Conservation (phyloP, 1,140 invertebrate genomes). For the Grapholita molesta region DNA sequence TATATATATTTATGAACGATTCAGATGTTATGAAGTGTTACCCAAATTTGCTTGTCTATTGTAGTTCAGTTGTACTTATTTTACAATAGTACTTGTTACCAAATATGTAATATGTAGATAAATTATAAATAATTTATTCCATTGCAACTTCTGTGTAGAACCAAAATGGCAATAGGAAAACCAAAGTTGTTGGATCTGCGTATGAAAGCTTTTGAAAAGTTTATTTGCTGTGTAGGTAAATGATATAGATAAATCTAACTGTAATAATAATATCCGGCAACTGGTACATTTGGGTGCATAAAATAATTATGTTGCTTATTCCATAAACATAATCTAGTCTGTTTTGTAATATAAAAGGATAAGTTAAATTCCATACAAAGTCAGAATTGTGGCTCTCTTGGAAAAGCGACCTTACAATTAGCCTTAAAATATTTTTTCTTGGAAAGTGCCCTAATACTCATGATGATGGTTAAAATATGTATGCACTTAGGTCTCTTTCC, state of each 20-base stretch:
- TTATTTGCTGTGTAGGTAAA: background rate
- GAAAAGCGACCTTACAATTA: background rate
- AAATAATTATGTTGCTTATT: background rate
- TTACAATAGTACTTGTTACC: background rate
- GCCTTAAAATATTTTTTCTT: no score
- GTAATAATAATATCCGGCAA: background rate
- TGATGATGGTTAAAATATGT: no score
- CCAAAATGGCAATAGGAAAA: background rate
- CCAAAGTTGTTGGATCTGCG: background rate
- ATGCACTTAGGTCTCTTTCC: no score
- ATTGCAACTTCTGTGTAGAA: background rate
- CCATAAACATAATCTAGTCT: background rate
- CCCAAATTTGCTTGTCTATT: background rate
- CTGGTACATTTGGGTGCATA: background rate
- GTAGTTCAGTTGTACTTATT: background rate
- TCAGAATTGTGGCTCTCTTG: background rate
- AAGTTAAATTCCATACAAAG: background rate
- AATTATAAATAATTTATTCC: background rate
- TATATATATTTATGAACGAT: no score
- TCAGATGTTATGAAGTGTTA: background rate
- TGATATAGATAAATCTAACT: background rate
- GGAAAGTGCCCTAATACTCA: no score
- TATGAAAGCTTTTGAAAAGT: background rate
- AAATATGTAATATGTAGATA: conserved; percentile 2
- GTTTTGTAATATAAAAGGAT: background rate